These are phyloP conservation scores for Acleris laterana DNA, from an alignment of 2,888 invertebrate genomes.

Conservation along the genomic window DNA sequence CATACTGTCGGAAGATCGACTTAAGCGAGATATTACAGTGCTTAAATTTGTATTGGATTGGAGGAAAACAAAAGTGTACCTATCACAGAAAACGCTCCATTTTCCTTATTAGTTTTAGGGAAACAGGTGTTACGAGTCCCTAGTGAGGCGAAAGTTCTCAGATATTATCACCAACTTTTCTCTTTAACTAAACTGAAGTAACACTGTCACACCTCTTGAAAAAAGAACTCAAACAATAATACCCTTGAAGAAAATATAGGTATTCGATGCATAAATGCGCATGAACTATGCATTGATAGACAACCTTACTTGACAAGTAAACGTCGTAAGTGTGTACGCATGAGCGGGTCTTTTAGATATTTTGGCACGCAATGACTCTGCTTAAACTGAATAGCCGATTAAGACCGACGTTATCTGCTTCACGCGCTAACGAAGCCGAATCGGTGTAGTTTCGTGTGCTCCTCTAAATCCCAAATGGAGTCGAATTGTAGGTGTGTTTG, in stretches of 20 bases:
- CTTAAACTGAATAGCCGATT: constrained; percentile 44
- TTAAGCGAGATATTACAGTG: constrained; percentile 29
- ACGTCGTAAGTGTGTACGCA: constrained; percentile 15
- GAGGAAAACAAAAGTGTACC: constrained; percentile 15
- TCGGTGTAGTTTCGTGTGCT: constrained; percentile 29
- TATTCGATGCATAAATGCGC: not conserved
- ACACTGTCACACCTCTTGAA: not conserved
- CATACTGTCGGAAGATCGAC: constrained; percentile 39
- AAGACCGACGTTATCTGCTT: constrained; percentile 50
- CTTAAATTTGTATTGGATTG: constrained; percentile 26
- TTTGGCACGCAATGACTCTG: constrained; percentile 5
- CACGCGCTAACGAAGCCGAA: constrained; percentile 45
- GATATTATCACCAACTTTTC: constrained; percentile 2
- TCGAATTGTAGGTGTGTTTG: constrained; percentile 21
- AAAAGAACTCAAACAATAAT: constrained; percentile 2
- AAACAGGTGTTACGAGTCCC: constrained; percentile 13
- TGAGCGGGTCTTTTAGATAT: constrained; percentile 6
- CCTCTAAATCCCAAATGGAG: constrained; percentile 21
- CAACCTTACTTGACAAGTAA: not conserved
- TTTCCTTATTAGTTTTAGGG: constrained; percentile 26
- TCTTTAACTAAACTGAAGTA: not conserved
- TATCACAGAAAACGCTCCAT: constrained; percentile 8
- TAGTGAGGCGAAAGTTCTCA: not conserved
- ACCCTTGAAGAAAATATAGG: not conserved
- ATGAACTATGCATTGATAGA: constrained; percentile 10